A percentile compares a stretch with the other conserved stretches of the same genome.
phyloP scores from a whole-genome alignment of 2,888 invertebrate genomes.

The Lasioglossum oenotherae region DNA sequence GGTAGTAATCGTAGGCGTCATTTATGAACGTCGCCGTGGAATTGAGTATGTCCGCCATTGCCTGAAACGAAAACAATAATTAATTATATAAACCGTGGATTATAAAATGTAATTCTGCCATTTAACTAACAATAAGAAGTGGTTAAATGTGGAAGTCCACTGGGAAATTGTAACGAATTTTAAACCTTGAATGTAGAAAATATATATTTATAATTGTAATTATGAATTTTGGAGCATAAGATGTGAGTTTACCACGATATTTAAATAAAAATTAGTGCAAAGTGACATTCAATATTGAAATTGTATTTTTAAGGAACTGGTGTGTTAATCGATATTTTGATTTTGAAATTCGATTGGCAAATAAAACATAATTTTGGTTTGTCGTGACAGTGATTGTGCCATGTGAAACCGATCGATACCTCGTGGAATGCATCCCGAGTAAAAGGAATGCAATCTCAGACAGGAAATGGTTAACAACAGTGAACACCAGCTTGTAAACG shows the following conservation, averaged over 20 bases:
- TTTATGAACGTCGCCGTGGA: conserved; percentile 81
- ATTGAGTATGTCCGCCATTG: conserved; percentile 82
- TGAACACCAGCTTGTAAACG: not conserved
- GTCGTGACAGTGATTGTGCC: not conserved
- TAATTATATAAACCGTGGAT: not conserved
- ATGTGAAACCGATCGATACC: not conserved
- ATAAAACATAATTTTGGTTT: not conserved
- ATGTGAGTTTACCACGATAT: not conserved
- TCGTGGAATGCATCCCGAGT: not conserved
- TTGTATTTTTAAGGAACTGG: not conserved
- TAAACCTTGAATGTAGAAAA: not conserved
- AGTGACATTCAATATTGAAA: not conserved
- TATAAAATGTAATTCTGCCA: not conserved
- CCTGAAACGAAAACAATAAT: conserved; percentile 69
- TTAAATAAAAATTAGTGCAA: not conserved
- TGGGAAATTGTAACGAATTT: not conserved
- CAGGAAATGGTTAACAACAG: not conserved
- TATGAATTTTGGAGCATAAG: not conserved
- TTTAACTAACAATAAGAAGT: not conserved
- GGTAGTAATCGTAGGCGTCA: conserved; percentile 88
- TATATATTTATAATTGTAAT: not conserved
- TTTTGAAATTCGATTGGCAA: not conserved
- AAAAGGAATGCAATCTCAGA: not conserved
- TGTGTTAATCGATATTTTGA: not conserved
- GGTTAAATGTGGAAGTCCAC: not conserved